phyloP scores from a whole-genome alignment of 1,140 invertebrate species.

The Conus ventricosus region DNA sequence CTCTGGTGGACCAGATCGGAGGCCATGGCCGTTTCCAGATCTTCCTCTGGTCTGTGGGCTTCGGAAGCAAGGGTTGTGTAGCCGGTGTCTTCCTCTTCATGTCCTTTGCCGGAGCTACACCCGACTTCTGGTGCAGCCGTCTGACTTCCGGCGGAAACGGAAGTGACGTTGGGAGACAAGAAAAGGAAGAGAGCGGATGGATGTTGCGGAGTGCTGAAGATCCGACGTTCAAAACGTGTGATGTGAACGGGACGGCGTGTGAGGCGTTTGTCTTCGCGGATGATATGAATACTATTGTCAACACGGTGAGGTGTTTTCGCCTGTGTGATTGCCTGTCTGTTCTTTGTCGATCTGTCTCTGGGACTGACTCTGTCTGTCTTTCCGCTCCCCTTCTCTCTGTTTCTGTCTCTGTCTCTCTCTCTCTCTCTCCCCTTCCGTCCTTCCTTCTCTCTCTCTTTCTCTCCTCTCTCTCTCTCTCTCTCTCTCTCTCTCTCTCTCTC shows the following conservation, averaged over 20 bases:
- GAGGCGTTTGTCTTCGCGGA: neutral
- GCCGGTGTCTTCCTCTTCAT: slow-evolving; percentile 20
- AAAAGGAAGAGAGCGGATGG: neutral
- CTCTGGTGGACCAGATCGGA: neutral
- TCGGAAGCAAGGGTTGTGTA: slow-evolving; percentile 2
- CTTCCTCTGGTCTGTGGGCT: neutral
- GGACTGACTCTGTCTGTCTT: neutral
- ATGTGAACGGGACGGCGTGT: slow-evolving; percentile 2
- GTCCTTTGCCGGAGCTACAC: slow-evolving; percentile 23
- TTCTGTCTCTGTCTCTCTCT: neutral
- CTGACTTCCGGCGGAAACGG: neutral
- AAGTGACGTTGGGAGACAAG: neutral
- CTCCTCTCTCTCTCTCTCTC: too few species aligned
- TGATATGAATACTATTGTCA: slow-evolving; percentile 12
- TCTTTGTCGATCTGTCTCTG: neutral
- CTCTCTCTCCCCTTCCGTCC: neutral
- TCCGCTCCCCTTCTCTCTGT: neutral
- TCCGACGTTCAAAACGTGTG: neutral
- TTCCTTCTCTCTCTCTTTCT: neutral
- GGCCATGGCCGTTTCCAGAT: slow-evolving; percentile 7
- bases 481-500: too few species aligned
- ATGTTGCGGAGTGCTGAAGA: neutral
- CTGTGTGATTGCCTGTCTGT: neutral
- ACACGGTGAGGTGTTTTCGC: neutral
- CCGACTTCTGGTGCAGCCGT: slow-evolving; percentile 4